Percentiles rank a stretch among this genome's conserved stretches.
Evolutionary conservation across 2,797 vertebrate species (phyloP).

Genomic region (Petrocephalus schoutedeni): DNA sequence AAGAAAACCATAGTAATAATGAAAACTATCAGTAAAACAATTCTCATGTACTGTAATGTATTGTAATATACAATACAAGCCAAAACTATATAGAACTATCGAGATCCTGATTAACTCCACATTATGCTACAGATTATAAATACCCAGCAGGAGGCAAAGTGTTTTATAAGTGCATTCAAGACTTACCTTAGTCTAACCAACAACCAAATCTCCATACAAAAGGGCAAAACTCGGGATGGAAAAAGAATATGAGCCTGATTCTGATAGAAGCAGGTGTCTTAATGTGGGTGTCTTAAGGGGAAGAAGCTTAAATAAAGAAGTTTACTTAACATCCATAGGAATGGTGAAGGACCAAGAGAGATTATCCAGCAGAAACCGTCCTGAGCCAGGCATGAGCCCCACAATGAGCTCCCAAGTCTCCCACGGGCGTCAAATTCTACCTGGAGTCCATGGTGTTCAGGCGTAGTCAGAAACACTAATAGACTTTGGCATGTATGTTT

Average conservation of each 20-base stretch:
- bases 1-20: neutral
- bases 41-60: neutral
- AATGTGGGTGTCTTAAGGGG: neutral
- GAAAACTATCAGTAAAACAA: neutral
- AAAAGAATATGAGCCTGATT: neutral
- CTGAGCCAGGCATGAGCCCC: neutral
- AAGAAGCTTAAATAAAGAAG: neutral
- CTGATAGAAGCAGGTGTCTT: neutral
- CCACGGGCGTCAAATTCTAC: neutral
- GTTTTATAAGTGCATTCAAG: neutral
- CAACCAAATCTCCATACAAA: neutral
- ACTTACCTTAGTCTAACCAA: neutral
- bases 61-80: neutral
- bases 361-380: neutral
- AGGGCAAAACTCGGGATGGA: neutral
- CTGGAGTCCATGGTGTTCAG: neutral
- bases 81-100: neutral
- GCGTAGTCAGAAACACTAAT: neutral
- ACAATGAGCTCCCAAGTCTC: neutral
- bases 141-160: neutral
- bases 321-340: neutral
- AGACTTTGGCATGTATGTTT: neutral
- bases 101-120: neutral
- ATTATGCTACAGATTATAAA: neutral
- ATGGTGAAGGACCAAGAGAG: neutral